Percentiles rank a stretch among this genome's conserved stretches.
phyloP scores from a whole-genome alignment of 2,797 vertebrate genomes.

The Sebastes matsubarae region DNA sequence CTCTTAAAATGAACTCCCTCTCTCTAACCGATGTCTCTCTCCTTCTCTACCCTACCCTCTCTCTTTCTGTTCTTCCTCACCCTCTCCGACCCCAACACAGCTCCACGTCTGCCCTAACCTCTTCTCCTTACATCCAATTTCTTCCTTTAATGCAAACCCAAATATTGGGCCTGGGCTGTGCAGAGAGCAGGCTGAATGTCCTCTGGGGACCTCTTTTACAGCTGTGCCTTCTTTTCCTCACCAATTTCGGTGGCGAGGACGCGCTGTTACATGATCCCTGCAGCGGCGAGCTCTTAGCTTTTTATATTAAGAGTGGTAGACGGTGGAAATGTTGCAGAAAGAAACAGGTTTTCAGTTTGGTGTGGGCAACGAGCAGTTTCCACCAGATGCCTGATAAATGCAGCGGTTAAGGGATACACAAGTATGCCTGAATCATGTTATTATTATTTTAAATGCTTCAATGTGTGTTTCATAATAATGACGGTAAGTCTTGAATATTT shows the following conservation, averaged over 20 bases:
- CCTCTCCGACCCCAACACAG: slow-evolving; percentile 21
- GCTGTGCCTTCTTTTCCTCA: slow-evolving; percentile 19
- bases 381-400: not conserved
- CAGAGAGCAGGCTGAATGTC: slow-evolving; percentile 42
- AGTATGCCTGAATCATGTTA: not conserved
- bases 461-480: not conserved
- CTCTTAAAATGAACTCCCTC: slow-evolving; percentile 52
- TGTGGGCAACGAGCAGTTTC: not conserved
- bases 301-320: slow-evolving; percentile 12
- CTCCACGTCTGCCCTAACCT: slow-evolving; percentile 40
- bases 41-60: slow-evolving; percentile 11
- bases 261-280: slow-evolving; percentile 27
- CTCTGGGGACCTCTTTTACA: slow-evolving; percentile 37
- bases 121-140: slow-evolving; percentile 53
- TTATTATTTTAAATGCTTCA: not conserved
- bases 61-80: slow-evolving; percentile 17
- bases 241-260: slow-evolving; percentile 35
- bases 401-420: not conserved
- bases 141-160: slow-evolving; percentile 56
- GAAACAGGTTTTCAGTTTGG: not conserved
- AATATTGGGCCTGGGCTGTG: slow-evolving; percentile 51
- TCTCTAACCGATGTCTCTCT: slow-evolving; percentile 37
- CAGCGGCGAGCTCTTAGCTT: slow-evolving; percentile 27
- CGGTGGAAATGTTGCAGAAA: not conserved
- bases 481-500: too few relatives aligned